These are phyloP conservation scores for Smithornis capensis DNA, from an alignment of 2,113 vertebrate genomes.

Conservation along the genomic window DNA sequence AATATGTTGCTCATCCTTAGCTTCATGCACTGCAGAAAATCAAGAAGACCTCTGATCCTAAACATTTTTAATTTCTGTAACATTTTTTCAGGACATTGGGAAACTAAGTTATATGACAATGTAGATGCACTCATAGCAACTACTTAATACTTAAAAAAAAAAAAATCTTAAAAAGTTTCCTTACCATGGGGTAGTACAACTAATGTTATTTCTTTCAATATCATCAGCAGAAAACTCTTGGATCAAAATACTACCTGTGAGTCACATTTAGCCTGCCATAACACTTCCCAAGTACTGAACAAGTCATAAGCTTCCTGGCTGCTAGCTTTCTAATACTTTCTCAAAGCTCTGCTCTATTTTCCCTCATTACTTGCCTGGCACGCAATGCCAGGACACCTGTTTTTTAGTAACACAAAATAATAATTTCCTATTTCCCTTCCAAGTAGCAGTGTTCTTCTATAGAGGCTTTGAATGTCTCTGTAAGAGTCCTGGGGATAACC, in stretches of 20 bases:
- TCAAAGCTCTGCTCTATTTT: neutral
- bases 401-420: slow-evolving; percentile 15
- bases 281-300: neutral
- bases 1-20: neutral
- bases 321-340: neutral
- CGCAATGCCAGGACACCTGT: neutral
- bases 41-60: neutral
- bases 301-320: neutral
- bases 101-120: neutral
- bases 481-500: neutral
- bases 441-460: neutral
- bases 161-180: neutral
- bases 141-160: neutral
- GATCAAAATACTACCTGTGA: neutral
- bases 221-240: neutral
- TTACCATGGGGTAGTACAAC: neutral
- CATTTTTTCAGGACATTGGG: neutral
- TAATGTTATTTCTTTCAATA: neutral
- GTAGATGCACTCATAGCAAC: neutral
- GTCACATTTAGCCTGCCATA: neutral
- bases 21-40: neutral
- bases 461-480: neutral
- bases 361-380: neutral
- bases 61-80: neutral
- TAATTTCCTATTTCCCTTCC: neutral